A percentile compares a stretch with the other conserved stretches of the same genome.
phyloP scores from a whole-genome alignment of 1,140 invertebrate genomes.

The Drosophila virilis region DNA sequence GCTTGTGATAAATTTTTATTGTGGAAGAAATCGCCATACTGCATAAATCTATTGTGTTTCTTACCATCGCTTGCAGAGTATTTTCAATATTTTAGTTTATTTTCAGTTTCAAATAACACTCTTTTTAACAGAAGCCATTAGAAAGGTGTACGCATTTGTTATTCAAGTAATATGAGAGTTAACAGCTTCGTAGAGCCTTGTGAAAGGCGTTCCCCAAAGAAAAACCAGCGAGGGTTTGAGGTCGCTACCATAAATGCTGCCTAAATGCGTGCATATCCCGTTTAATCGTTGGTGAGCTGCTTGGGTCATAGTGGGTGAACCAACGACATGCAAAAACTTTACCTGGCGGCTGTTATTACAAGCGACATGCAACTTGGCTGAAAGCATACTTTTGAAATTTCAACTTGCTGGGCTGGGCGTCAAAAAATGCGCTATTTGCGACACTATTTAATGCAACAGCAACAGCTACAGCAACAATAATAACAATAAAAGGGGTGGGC shows the following conservation, averaged over 20 bases:
- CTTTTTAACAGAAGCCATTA: not conserved
- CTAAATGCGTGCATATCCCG: slow-evolving; percentile 70
- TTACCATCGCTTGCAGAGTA: no score
- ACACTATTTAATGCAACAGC: slow-evolving; percentile 67
- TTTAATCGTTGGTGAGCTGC: not conserved
- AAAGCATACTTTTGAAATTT: slow-evolving; percentile 19
- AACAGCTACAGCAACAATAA: slow-evolving; percentile 24
- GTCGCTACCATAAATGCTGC: slow-evolving; percentile 45
- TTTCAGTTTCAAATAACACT: not conserved
- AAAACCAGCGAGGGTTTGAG: not conserved
- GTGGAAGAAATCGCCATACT: no score
- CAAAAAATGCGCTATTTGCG: slow-evolving; percentile 72
- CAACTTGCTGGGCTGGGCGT: slow-evolving; percentile 40
- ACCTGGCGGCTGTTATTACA: slow-evolving; percentile 16
- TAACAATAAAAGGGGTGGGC: slow-evolving; percentile 9
- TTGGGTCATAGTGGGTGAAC: not conserved
- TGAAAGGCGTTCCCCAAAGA: not conserved
- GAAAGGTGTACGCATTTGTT: no score
- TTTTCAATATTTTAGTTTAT: no score
- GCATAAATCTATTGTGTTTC: no score
- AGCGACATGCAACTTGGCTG: slow-evolving; percentile 12
- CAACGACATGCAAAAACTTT: slow-evolving; percentile 17
- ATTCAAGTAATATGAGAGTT: no score
- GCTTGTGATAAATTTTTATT: no score
- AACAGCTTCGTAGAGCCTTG: not conserved